Percentiles rank a stretch among this genome's conserved stretches.
These are phyloP conservation scores for Lacerta agilis DNA, from an alignment of 2,797 vertebrate genomes.

Conservation along the genomic window DNA sequence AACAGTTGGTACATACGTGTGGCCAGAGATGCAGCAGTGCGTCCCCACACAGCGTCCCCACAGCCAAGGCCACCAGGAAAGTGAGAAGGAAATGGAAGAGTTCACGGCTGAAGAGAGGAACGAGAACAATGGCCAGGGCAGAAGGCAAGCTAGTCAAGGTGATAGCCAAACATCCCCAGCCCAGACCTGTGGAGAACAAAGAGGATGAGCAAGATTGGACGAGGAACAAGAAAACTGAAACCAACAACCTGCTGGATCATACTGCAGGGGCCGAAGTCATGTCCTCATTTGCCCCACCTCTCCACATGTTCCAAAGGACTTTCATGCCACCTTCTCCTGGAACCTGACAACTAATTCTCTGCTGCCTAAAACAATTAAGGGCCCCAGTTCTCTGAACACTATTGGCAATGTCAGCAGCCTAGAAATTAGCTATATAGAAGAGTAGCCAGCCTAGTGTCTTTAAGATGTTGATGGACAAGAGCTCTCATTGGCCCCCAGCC, in stretches of 20 bases:
- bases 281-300: neutral
- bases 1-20: constrained; percentile 77
- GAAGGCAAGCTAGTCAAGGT: constrained; percentile 80
- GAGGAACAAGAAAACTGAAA: neutral
- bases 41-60: constrained; percentile 86
- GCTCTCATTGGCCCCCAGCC: too few relatives aligned
- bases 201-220: neutral
- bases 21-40: constrained; percentile 86
- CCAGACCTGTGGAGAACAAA: constrained; percentile 73
- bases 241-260: neutral
- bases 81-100: constrained; percentile 75
- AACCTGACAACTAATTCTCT: neutral
- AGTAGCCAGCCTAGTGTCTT: too few relatives aligned
- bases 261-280: neutral
- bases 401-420: neutral
- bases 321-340: neutral
- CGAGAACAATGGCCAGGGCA: constrained; percentile 74
- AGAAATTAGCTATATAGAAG: neutral
- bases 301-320: neutral
- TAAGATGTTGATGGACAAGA: too few relatives aligned
- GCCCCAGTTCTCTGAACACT: neutral
- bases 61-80: constrained; percentile 85
- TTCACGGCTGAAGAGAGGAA: constrained; percentile 73
- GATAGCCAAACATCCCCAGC: constrained; percentile 80
- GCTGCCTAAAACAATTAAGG: neutral